Evolutionary conservation across 2,113 vertebrate species (phyloP).

Genomic region (Hydrolagus affinis): DNA sequence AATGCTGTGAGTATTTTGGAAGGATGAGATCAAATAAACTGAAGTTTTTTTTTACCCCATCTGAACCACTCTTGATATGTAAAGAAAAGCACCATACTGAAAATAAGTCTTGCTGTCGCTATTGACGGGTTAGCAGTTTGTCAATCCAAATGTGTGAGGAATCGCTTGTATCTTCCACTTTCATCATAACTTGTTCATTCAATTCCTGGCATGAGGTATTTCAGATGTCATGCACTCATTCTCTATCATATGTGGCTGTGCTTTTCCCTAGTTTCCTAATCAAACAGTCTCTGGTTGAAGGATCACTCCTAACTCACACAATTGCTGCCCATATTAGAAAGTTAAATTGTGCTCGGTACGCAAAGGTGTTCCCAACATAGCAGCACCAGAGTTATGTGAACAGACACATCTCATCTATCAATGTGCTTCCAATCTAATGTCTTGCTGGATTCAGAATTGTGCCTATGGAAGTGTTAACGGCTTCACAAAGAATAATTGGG

Average conservation of each 20-base stretch:
- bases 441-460: not conserved
- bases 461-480: not conserved
- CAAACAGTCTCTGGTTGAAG: not conserved
- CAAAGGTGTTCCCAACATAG: not conserved
- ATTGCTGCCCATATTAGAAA: not conserved
- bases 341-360: not conserved
- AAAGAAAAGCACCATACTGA: no score
- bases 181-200: not conserved
- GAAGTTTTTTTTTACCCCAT: no score
- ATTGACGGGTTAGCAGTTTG: no score
- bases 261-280: slow-evolving; percentile 20
- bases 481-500: no score
- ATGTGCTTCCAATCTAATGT: not conserved
- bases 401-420: not conserved
- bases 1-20: no score
- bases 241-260: not conserved
- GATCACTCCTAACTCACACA: not conserved
- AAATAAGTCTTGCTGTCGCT: no score
- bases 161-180: not conserved
- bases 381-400: not conserved
- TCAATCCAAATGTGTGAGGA: no score
- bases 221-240: not conserved
- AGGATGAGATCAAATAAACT: no score
- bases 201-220: not conserved
- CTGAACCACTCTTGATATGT: no score